Evolutionary conservation across 1,140 invertebrate genomes (phyloP), one percentile per base, ranked within the genome.

Genomic region (Aphis craccivora): DNA sequence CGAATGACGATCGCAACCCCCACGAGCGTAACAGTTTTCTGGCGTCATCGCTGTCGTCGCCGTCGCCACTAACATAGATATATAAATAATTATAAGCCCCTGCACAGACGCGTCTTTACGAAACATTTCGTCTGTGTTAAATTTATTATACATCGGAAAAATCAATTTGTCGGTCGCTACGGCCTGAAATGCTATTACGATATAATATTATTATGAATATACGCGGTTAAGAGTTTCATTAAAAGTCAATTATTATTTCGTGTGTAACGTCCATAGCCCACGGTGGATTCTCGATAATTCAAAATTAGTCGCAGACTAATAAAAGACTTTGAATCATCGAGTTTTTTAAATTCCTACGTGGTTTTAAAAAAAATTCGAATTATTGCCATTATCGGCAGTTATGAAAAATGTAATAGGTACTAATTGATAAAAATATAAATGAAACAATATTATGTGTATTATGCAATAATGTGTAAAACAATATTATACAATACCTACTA

Each of bases 21-120:
- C 87, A 40, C 87, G 87, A 30, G 87, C 48, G 87, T 89, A 89
- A 89, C 87, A 23, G 87, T 89, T 37, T 89, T 35, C n/a, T 45
- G 84, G 84, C 87, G 48, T 48, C 87, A 48, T 11, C 83, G 35
- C 22, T 14, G 81, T 84, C 23, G 43, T 43, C 6, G 30, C 86
- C 37, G 22, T 40, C 37, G 83, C 23, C 55, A 25, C 55, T 25
- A 3, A 37, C 37, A 40, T 40, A 40, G 37, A 40, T 40, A 40
- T 40, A 40, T 40, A 40, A 40, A n/a, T 30, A 86, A 51, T 18
- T 20, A 51, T 14, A 25, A 35, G 14, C 23, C 23, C 83, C 83
- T 25, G 9, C 23, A 45, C 25, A 37, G n/a, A 25, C 48, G 87
- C 9, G 83, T 23, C 30, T 67, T 67, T 14, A 14, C 30, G 25